phyloP scores from a whole-genome alignment of 2,888 invertebrate genomes.

The Aleiodes testaceus region DNA sequence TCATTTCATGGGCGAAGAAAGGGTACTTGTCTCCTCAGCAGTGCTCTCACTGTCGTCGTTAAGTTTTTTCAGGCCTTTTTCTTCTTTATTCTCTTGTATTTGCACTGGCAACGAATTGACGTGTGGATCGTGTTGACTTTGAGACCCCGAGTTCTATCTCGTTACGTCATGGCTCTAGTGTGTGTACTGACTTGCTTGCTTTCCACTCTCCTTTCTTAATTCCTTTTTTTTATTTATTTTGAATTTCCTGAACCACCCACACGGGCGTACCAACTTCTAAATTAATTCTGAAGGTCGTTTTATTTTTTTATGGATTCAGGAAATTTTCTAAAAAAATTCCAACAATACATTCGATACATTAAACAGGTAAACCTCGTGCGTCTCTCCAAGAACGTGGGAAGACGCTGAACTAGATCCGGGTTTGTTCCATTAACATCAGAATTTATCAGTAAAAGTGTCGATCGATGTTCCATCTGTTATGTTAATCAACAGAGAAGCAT shows the following conservation, averaged over 20 bases:
- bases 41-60: constrained; percentile 42
- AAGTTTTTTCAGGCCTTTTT: constrained; percentile 32
- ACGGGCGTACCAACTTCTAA: not conserved
- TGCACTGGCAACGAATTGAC: constrained; percentile 47
- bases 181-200: constrained; percentile 3
- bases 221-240: constrained; percentile 9
- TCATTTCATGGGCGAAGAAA: constrained; percentile 31
- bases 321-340: no score
- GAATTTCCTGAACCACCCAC: constrained; percentile 31
- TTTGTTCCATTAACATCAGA: constrained; percentile 29
- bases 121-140: constrained; percentile 43
- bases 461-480: constrained; percentile 34
- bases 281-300: constrained; percentile 15
- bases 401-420: constrained; percentile 49
- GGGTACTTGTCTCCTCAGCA: constrained; percentile 41
- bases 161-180: constrained; percentile 33
- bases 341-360: constrained; percentile 24
- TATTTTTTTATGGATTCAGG: not conserved
- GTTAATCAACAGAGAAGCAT: constrained; percentile 1
- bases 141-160: constrained; percentile 39
- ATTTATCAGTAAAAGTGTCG: constrained; percentile 33
- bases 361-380: constrained; percentile 37
- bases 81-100: constrained; percentile 34
- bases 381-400: constrained; percentile 47
- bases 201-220: constrained; percentile 5